A percentile compares a stretch with the other conserved stretches of the same genome.
phyloP scores from a whole-genome alignment of 1,140 invertebrate genomes.

The Drosophila eugracilis region DNA sequence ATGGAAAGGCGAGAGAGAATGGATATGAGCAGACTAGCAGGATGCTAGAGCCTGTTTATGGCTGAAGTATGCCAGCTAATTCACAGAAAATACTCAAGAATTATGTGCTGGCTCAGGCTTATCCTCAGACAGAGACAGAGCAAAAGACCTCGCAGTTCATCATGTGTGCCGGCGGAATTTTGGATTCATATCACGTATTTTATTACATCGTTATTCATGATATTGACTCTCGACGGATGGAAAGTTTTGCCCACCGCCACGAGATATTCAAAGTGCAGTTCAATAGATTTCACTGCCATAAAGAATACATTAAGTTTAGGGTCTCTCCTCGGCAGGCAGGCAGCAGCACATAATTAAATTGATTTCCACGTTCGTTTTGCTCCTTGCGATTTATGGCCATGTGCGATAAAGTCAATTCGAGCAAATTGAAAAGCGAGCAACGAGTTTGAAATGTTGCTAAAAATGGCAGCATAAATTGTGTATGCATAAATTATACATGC shows the following conservation, averaged over 20 bases:
- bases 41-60: slow-evolving; percentile 35
- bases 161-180: slow-evolving; percentile 50
- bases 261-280: slow-evolving; percentile 78
- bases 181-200: slow-evolving; percentile 80
- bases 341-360: slow-evolving; percentile 78
- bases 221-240: slow-evolving; percentile 50
- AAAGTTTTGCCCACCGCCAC: slow-evolving; percentile 34
- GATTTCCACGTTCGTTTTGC: slow-evolving; percentile 48
- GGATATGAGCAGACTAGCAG: slow-evolving; percentile 1
- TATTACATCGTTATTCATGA: slow-evolving; percentile 83
- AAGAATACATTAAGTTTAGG: slow-evolving; percentile 76
- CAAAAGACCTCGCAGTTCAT: slow-evolving; percentile 61
- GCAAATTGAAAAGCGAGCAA: slow-evolving; percentile 69
- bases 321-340: slow-evolving; percentile 12
- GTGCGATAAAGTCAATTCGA: slow-evolving; percentile 54
- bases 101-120: slow-evolving; percentile 43
- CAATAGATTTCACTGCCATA: slow-evolving; percentile 75
- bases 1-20: slow-evolving; percentile 1
- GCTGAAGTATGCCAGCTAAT: slow-evolving; percentile 59
- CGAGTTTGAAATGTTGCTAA: slow-evolving; percentile 63
- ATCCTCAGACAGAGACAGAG: slow-evolving; percentile 25
- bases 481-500: slow-evolving; percentile 64
- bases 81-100: slow-evolving; percentile 65
- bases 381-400: slow-evolving; percentile 59
- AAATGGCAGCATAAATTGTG: slow-evolving; percentile 70